These are phyloP conservation scores for Ostrea edulis DNA, from an alignment of 1,140 invertebrate species.

Conservation along the genomic window DNA sequence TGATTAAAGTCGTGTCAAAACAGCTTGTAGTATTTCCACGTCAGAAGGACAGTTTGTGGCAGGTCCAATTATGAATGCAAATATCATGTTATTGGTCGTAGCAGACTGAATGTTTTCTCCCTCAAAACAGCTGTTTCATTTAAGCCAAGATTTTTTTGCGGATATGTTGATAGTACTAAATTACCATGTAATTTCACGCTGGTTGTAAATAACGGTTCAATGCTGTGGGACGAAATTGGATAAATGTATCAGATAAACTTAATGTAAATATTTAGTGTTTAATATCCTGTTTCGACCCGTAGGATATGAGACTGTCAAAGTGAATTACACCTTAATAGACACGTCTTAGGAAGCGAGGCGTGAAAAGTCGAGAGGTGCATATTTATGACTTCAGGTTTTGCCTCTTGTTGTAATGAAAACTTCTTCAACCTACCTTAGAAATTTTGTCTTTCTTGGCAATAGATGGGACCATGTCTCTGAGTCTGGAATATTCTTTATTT, in stretches of 20 bases:
- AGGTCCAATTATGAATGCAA: slow-evolving; percentile 31
- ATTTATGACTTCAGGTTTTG: neutral
- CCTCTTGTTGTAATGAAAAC: neutral
- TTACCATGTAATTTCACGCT: neutral
- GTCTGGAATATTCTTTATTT: slow-evolving; percentile 68
- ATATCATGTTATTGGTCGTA: neutral
- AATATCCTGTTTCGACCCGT: neutral
- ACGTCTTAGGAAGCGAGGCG: neutral
- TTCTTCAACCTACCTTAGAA: slow-evolving; percentile 61
- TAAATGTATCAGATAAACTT: neutral
- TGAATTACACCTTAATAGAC: slow-evolving; percentile 2
- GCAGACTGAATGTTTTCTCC: neutral
- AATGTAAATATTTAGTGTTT: slow-evolving; percentile 2
- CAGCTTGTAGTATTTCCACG: slow-evolving; percentile 19
- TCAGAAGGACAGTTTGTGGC: neutral
- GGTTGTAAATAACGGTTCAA: slow-evolving; percentile 1
- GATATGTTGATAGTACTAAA: neutral
- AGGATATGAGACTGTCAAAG: neutral
- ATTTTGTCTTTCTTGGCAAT: slow-evolving; percentile 70
- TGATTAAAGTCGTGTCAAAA: slow-evolving; percentile 24
- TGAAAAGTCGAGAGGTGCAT: neutral
- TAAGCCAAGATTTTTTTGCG: neutral
- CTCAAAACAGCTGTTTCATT: neutral
- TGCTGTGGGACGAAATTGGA: neutral
- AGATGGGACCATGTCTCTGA: slow-evolving; percentile 67